These are phyloP conservation scores for Panthera tigris DNA, from an alignment of 2,113 vertebrate species.

Conservation along the genomic window DNA sequence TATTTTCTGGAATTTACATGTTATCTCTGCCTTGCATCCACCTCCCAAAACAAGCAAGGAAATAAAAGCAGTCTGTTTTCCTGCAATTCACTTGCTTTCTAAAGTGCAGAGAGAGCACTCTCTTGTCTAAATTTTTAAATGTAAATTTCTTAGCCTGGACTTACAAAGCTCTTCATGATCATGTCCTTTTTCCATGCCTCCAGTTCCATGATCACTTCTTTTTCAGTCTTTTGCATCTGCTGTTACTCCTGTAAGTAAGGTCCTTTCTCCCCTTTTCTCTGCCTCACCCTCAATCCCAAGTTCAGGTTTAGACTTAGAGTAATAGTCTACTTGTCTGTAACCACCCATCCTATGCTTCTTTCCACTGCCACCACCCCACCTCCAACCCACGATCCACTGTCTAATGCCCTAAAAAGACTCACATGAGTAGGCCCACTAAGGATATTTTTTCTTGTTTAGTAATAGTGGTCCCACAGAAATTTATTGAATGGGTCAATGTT, in stretches of 20 bases:
- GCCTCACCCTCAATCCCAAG: not conserved
- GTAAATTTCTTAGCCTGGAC: not conserved
- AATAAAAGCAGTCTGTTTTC: conserved; percentile 1
- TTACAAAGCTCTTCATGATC: not conserved
- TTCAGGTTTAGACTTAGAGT: conserved; percentile 1
- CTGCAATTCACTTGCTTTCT: conserved; percentile 12
- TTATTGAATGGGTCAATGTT: not conserved
- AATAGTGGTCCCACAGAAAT: not conserved
- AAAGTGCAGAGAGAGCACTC: not conserved
- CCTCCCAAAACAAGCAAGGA: conserved; percentile 12
- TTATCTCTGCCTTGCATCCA: not conserved
- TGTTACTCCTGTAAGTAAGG: not conserved
- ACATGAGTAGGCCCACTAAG: not conserved
- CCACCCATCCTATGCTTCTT: not conserved
- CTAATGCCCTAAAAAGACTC: not conserved
- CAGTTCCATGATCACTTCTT: not conserved
- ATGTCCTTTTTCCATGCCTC: not conserved
- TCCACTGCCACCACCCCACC: not conserved
- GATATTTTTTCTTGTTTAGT: not conserved
- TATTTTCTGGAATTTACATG: conserved; percentile 12
- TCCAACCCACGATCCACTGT: not conserved
- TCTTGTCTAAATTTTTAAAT: not conserved
- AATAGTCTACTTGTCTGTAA: not conserved
- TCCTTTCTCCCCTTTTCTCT: not conserved
- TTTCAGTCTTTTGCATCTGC: not conserved